phyloP scores from a whole-genome alignment of 2,888 invertebrate genomes.

The Drosophila antonietae region DNA sequence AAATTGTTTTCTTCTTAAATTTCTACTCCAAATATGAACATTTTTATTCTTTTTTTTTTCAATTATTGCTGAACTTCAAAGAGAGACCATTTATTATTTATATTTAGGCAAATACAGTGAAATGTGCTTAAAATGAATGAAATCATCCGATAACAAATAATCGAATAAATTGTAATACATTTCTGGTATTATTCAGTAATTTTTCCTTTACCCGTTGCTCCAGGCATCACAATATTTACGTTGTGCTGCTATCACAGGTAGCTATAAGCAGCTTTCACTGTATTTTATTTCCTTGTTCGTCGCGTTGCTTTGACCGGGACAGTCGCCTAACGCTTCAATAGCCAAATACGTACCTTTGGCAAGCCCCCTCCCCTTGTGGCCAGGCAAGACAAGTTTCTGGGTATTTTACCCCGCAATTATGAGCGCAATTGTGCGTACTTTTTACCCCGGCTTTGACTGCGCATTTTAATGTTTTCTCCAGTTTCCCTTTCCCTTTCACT shows the following conservation, averaged over 20 bases:
- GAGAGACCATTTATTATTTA: neutral
- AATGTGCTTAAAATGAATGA: neutral
- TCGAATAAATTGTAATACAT: neutral
- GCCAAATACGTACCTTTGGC: constrained; percentile 14
- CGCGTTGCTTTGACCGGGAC: constrained; percentile 1
- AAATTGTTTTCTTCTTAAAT: constrained; percentile 19
- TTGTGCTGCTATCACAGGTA: neutral
- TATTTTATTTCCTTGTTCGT: neutral
- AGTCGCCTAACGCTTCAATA: constrained; percentile 32
- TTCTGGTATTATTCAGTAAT: neutral
- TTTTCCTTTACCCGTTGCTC: neutral
- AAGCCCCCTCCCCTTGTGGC: constrained; percentile 4
- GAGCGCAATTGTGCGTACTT: constrained; percentile 71
- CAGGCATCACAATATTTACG: neutral
- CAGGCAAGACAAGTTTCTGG: constrained; percentile 43
- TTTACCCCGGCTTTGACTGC: constrained; percentile 26
- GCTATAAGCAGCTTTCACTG: constrained; percentile 9
- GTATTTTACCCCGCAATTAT: constrained; percentile 63
- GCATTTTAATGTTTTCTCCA: constrained; percentile 55
- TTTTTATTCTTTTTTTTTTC: constrained; percentile 23
- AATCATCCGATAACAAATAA: neutral
- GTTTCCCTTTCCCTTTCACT: constrained; percentile 26
- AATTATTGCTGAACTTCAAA: constrained; percentile 29
- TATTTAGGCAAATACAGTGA: neutral
- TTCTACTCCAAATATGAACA: constrained; percentile 2